phyloP scores from a whole-genome alignment of 1,140 invertebrate species.

The Vanessa tameamea region DNA sequence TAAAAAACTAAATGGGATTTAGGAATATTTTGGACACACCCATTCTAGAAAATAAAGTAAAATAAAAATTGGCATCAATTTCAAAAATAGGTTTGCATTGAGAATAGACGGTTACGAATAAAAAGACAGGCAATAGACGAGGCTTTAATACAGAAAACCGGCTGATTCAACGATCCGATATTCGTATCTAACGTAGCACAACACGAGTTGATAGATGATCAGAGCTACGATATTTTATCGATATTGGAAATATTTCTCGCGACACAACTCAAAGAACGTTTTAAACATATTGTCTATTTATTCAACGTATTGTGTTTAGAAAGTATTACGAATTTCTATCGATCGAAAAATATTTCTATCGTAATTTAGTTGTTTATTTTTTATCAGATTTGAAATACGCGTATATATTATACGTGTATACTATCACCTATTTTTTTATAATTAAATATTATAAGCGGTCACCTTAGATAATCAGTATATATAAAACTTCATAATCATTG shows the following conservation, averaged over 20 bases:
- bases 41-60: not conserved
- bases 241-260: slow-evolving; percentile 32
- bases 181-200: slow-evolving; percentile 21
- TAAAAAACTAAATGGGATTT: too few relatives aligned
- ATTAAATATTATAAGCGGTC: too few relatives aligned
- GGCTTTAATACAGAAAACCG: slow-evolving; percentile 6
- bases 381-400: too few relatives aligned
- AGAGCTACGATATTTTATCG: slow-evolving; percentile 36
- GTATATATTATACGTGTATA: too few relatives aligned
- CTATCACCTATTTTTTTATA: too few relatives aligned
- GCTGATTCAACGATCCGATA: slow-evolving; percentile 20
- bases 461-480: too few relatives aligned
- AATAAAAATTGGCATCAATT: not conserved
- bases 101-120: not conserved
- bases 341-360: not conserved
- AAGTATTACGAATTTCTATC: not conserved
- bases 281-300: not conserved
- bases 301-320: not conserved
- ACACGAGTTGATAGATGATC: slow-evolving; percentile 37
- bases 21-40: too few relatives aligned
- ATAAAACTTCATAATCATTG: too few relatives aligned
- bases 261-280: slow-evolving; percentile 9
- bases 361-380: too few relatives aligned
- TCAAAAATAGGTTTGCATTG: not conserved
- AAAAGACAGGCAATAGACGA: slow-evolving; percentile 9